These are phyloP conservation scores for Exocentrus adspersus DNA, from an alignment of 2,888 invertebrate species.

Conservation along the genomic window DNA sequence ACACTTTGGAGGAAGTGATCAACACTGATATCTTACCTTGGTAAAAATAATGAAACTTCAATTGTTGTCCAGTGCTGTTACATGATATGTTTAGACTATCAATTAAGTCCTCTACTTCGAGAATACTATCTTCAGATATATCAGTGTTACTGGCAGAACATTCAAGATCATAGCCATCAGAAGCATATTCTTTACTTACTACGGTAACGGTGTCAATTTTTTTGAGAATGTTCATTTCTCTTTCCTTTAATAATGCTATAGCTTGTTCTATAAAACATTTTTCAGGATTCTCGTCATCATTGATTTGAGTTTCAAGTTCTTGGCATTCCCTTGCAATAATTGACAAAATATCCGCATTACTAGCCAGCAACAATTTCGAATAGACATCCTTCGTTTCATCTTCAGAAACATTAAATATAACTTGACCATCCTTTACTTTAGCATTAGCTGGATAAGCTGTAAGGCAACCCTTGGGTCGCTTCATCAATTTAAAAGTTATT, in stretches of 20 bases:
- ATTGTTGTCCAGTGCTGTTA: slow-evolving; percentile 17
- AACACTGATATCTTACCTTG: no score
- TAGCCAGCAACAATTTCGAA: slow-evolving; percentile 82
- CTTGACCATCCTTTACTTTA: slow-evolving; percentile 51
- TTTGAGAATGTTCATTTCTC: slow-evolving; percentile 62
- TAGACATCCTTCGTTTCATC: slow-evolving; percentile 68
- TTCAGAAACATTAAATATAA: slow-evolving; percentile 65
- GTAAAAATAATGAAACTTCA: slow-evolving; percentile 81
- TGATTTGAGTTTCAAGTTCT: slow-evolving; percentile 72
- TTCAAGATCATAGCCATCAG: not conserved
- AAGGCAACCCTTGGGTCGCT: slow-evolving; percentile 68
- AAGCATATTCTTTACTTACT: not conserved
- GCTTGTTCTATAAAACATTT: slow-evolving; percentile 88
- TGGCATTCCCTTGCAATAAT: slow-evolving; percentile 79
- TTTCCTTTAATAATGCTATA: slow-evolving; percentile 71
- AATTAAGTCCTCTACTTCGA: not conserved
- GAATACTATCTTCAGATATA: not conserved
- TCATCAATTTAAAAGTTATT: slow-evolving; percentile 85
- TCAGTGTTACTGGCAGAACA: not conserved
- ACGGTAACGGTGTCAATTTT: not conserved
- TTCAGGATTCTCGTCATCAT: slow-evolving; percentile 80
- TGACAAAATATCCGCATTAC: slow-evolving; percentile 72
- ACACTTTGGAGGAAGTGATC: no score
- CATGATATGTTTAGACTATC: slow-evolving; percentile 14
- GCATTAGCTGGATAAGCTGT: slow-evolving; percentile 67